These are phyloP conservation scores for Caenorhabditis sinica DNA, from an alignment of 2,888 invertebrate species.

Conservation along the genomic window DNA sequence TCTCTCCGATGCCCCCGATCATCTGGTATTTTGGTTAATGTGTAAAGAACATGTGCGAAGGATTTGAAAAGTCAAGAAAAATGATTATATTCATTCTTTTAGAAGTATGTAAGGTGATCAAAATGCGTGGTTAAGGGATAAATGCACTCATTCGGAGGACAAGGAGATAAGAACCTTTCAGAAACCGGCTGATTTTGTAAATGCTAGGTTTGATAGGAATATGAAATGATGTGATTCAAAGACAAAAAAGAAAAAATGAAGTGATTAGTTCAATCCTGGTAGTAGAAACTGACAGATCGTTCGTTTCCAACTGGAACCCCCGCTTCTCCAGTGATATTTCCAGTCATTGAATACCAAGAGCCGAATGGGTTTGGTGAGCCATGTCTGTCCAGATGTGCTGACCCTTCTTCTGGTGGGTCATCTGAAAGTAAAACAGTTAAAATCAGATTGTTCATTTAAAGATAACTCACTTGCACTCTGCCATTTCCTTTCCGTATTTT, in stretches of 20 bases:
- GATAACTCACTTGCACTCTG: conserved; percentile 71
- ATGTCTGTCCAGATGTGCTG: conserved; percentile 63
- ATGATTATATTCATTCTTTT: conserved; percentile 1
- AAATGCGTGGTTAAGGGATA: neutral
- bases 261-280: conserved; percentile 36
- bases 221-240: too few species aligned
- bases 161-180: neutral
- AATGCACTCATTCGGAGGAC: conserved; percentile 27
- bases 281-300: conserved; percentile 72
- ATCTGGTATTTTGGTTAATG: conserved; percentile 9
- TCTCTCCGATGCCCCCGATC: neutral
- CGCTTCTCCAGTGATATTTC: conserved; percentile 72
- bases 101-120: neutral
- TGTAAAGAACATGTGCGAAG: conserved; percentile 12
- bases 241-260: neutral
- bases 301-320: conserved; percentile 73
- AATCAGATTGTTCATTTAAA: neutral
- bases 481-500: conserved; percentile 74
- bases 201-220: neutral
- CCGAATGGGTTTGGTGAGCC: conserved; percentile 73
- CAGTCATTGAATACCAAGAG: conserved; percentile 74
- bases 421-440: conserved; percentile 25
- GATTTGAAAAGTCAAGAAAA: conserved; percentile 2
- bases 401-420: conserved; percentile 65
- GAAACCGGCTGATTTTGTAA: conserved; percentile 33